Evolutionary conservation across 1,140 invertebrate species (phyloP), one percentile per base, ranked within the genome.

Genomic region (Camponotus pennsylvanicus): DNA sequence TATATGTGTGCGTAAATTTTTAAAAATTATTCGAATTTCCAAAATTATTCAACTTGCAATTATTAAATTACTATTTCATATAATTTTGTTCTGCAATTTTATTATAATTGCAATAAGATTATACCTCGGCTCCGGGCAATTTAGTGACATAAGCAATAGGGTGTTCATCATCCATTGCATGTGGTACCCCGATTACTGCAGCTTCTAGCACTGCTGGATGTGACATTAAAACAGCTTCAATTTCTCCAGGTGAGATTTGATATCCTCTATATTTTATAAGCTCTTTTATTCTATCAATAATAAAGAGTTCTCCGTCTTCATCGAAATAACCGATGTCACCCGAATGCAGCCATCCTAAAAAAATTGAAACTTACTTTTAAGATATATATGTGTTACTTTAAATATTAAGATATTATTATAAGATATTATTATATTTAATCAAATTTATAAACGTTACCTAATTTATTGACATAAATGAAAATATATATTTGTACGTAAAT

Each of bases 241-340:
- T 93, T 91, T 97, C 96, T 0, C 95, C 94, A 1, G 97, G 97
- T 0, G 96, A 91, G 2, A 96, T 95, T 86, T 96, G 96, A 67
- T 95, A 89, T 32, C 95, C 96, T 92, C 95, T 96, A 34, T 96
- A 96, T 87, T 97, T 97, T 63, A 97, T 96, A 8, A 97, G 85
- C 85, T 97, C 96, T 76, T 97, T 97, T 9, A 96, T 52, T 76
- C 97, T 92, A 61, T 97, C 97, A 0, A 96, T 88, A 69, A 97
- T 92, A 32, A 93, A 96, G 27, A 96, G 86, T 40, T 93, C 95
- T 2, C 94, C 96, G 0, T 95, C 86, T 1, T 94, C 89, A 49
- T 96, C 95, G 76, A 94, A 93, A 85, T 95, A 96, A 9, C 93
- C 96, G 9, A 97, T 91, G 88, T 97, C 96, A 59, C 96, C 96